Evolutionary conservation across 2,888 invertebrate species (phyloP), one percentile per base, ranked within the genome.

Genomic region (Gryllus longicercus): DNA sequence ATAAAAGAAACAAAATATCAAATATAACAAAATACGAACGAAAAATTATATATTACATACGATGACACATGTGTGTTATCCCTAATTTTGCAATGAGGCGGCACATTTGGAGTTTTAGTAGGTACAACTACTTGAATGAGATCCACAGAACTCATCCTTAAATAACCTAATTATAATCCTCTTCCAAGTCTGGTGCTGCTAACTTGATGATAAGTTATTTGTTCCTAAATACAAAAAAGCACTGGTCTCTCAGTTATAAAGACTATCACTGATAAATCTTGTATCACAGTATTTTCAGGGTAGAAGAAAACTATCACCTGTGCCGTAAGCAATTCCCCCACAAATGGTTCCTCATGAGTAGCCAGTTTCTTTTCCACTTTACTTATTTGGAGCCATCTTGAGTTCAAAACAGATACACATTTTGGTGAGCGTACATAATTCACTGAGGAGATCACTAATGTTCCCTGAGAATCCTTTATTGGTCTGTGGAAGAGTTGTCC

Each of bases 61-160:
- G 95, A 95, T 18, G 97, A 97, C 0, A 99, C 96, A 86, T 98
- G 98, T 1, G 98, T 95, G 88, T 98, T 98, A 84, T 97, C 96
- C 82, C 99, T 89, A 74, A 99, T 93, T 87, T 96, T 95, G 83
- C 94, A 95, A 86, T 97, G 96, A 0, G 99, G 99, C 83, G 99
- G 91, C 84, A 98, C 95, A 87, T 98, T 99, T 8, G 99, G 99
- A 2, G 95, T 93, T 85, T 95, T 94, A 79, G 95, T 92, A 0
- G 97, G 96, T 49, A 98, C 98, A 77, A 99, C 94, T 14, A 99
- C 93, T 85, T 96, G 93, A 77, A 98, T 95, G 82, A 96, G 92
- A 87, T 98, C 98, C 80, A 99, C 96, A 2, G 97, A 97, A 84
- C 97, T 96, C 90, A 99, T 94, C 87, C 99, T 98, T 83, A 99